Conservation (phyloP, 1,140 invertebrate species). For the Platyscapa corneri region DNA sequence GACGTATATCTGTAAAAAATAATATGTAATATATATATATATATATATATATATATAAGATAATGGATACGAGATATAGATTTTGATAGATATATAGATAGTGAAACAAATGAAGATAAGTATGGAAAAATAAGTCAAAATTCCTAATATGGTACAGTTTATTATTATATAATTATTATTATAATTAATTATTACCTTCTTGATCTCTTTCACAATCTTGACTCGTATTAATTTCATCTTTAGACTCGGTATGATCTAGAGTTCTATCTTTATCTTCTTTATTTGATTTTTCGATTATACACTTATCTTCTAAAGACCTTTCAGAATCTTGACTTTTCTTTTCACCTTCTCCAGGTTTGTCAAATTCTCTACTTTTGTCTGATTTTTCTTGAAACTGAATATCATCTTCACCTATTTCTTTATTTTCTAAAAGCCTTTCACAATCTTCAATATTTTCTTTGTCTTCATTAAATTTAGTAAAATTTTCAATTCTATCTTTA, state of each 20-base stretch:
- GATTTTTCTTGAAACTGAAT: neutral
- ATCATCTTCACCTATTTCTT: neutral
- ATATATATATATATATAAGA: too few relatives aligned
- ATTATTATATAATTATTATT: neutral
- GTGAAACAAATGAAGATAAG: conserved; percentile 36
- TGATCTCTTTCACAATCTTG: too few relatives aligned
- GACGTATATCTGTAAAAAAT: neutral
- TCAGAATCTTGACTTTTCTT: neutral
- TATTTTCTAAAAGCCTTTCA: neutral
- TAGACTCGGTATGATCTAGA: too few relatives aligned
- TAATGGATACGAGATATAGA: conserved; percentile 17
- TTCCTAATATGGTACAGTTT: conserved; percentile 54
- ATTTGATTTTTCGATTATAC: too few relatives aligned
- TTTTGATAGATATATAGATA: conserved; percentile 11
- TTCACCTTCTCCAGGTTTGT: neutral
- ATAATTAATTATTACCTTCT: neutral
- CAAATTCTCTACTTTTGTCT: neutral
- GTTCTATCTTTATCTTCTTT: too few relatives aligned
- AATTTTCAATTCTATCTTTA: neutral
- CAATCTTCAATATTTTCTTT: neutral
- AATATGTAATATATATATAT: too few relatives aligned
- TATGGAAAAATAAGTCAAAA: conserved; percentile 50
- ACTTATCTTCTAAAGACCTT: too few relatives aligned
- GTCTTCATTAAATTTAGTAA: neutral
- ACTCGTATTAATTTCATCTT: too few relatives aligned